Evolutionary conservation across 1,140 invertebrate genomes (phyloP).

Genomic region (Neocloeon triangulifer): DNA sequence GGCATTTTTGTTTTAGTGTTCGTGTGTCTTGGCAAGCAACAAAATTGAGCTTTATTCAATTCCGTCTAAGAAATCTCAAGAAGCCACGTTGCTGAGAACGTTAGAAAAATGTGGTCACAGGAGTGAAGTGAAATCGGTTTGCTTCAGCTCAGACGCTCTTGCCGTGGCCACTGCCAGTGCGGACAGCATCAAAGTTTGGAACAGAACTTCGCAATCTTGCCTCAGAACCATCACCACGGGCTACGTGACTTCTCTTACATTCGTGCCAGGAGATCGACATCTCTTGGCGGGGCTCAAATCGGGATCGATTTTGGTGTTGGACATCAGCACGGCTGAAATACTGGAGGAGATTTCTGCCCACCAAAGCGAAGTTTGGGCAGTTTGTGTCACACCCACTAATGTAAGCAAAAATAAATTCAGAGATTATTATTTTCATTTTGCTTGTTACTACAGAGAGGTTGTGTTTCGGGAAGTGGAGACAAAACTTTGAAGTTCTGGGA

Average conservation of each 20-base stretch:
- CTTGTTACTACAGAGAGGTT: slow-evolving; percentile 28
- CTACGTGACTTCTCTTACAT: slow-evolving; percentile 48
- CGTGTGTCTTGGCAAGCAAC: slow-evolving; percentile 40
- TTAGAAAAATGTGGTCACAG: slow-evolving; percentile 57
- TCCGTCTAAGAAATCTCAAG: too few species aligned
- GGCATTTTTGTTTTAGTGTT: slow-evolving; percentile 13
- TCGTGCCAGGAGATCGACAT: slow-evolving; percentile 82
- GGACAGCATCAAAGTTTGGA: slow-evolving; percentile 86
- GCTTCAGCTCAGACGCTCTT: slow-evolving; percentile 78
- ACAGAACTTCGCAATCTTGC: slow-evolving; percentile 55
- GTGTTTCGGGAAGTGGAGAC: slow-evolving; percentile 70
- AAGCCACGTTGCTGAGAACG: slow-evolving; percentile 25
- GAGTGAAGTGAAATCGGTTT: slow-evolving; percentile 62
- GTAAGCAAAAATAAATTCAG: slow-evolving; percentile 20
- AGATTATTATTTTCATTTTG: too few species aligned
- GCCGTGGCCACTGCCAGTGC: slow-evolving; percentile 64
- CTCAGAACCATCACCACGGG: slow-evolving; percentile 43
- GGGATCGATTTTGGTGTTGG: slow-evolving; percentile 69
- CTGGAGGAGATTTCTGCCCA: slow-evolving; percentile 62
- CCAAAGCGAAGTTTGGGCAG: slow-evolving; percentile 46
- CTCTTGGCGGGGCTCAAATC: slow-evolving; percentile 69
- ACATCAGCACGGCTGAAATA: slow-evolving; percentile 58
- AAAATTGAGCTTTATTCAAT: slow-evolving; percentile 38
- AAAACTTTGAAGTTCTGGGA: slow-evolving; percentile 85
- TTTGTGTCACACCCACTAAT: slow-evolving; percentile 50